These are phyloP conservation scores for Tapirus indicus DNA, from an alignment of 2,797 vertebrate genomes.

Conservation along the genomic window DNA sequence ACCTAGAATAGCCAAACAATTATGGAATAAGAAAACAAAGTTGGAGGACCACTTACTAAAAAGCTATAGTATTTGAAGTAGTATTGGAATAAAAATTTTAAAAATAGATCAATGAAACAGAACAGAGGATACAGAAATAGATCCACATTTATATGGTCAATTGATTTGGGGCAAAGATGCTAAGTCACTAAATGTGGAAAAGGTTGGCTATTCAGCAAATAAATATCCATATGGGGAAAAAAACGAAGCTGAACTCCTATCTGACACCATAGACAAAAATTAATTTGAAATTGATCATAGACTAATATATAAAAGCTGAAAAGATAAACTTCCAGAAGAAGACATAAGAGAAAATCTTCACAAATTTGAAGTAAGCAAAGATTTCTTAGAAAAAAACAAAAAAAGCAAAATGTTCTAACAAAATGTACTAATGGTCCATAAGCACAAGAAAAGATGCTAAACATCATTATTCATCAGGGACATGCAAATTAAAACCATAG, in stretches of 20 bases:
- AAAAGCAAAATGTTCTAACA: not conserved
- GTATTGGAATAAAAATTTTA: not conserved
- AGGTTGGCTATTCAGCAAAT: not conserved
- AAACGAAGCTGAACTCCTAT: not conserved
- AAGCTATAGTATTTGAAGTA: not conserved
- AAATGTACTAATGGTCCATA: not conserved
- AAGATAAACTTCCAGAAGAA: not conserved
- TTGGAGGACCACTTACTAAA: not conserved
- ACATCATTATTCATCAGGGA: not conserved
- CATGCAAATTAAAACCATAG: not conserved
- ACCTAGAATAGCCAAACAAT: not conserved
- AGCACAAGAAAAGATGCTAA: not conserved
- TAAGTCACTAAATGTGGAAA: not conserved
- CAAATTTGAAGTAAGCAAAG: not conserved
- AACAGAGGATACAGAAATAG: not conserved
- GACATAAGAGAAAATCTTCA: not conserved
- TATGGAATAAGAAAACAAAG: not conserved
- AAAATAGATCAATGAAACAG: not conserved
- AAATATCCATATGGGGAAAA: not conserved
- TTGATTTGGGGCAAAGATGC: not conserved
- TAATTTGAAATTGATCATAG: not conserved
- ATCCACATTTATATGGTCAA: not conserved
- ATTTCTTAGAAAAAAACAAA: not conserved
- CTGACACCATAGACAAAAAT: not conserved
- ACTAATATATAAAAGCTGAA: not conserved